These are phyloP conservation scores for Malacoctenus gilli DNA, from an alignment of 2,797 vertebrate genomes.

Conservation along the genomic window DNA sequence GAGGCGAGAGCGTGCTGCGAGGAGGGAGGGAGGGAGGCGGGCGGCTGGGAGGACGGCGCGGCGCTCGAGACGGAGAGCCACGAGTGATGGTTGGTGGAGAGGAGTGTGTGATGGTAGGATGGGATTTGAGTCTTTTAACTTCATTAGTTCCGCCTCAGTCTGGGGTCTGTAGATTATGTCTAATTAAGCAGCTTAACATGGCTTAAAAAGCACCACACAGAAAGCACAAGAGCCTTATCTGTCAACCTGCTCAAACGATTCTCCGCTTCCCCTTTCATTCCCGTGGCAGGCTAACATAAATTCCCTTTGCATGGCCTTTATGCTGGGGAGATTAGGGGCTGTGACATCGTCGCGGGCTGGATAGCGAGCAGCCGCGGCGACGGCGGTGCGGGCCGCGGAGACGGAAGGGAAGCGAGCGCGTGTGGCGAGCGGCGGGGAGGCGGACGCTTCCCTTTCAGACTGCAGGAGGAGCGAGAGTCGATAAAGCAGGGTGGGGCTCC, in stretches of 20 bases:
- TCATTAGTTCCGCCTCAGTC: constrained; percentile 84
- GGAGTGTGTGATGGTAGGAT: constrained; percentile 75
- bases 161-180: constrained; percentile 85
- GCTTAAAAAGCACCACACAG: constrained; percentile 82
- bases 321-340: constrained; percentile 75
- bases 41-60: constrained; percentile 24
- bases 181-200: constrained; percentile 87
- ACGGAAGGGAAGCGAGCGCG: constrained; percentile 37
- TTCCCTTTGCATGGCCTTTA: constrained; percentile 76
- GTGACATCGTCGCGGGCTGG: constrained; percentile 64
- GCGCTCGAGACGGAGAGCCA: constrained; percentile 45
- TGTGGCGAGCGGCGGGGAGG: constrained; percentile 49
- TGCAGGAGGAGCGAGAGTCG: constrained; percentile 50
- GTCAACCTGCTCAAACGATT: constrained; percentile 85
- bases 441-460: constrained; percentile 68
- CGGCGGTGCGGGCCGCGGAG: constrained; percentile 42
- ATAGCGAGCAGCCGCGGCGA: constrained; percentile 61
- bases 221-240: constrained; percentile 83
- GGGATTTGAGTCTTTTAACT: constrained; percentile 85
- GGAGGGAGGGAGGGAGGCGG: constrained; percentile 23
- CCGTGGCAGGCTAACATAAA: constrained; percentile 72
- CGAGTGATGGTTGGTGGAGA: constrained; percentile 52
- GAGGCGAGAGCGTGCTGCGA: constrained; percentile 18
- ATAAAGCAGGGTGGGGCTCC: constrained; percentile 62
- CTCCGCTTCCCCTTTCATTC: constrained; percentile 76